Evolutionary conservation across 1,140 invertebrate species (phyloP).

Genomic region (Drosophila dunni): DNA sequence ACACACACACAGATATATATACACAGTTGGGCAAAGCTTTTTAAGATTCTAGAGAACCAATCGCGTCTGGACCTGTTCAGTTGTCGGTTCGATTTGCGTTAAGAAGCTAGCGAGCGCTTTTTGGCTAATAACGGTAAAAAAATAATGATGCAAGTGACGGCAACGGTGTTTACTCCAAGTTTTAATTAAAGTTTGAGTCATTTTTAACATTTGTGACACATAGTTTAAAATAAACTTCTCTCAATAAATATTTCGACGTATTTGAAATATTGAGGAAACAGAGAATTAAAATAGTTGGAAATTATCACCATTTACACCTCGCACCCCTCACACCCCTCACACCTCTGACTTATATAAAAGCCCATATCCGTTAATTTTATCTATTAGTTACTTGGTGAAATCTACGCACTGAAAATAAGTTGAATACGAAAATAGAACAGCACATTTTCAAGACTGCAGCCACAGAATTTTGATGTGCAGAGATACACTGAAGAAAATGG

Average conservation of each 20-base stretch:
- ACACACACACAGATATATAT: no score
- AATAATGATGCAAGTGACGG: no score
- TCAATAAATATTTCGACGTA: no score
- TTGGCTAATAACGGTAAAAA: neutral
- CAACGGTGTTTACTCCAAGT: neutral
- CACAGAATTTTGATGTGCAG: constrained; percentile 2
- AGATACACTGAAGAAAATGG: no score
- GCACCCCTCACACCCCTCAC: no score
- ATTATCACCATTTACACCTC: no score
- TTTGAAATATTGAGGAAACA: no score
- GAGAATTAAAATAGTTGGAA: no score
- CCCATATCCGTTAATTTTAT: no score
- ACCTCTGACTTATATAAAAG: no score
- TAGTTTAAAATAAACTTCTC: no score
- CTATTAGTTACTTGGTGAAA: neutral
- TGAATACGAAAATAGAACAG: constrained; percentile 33
- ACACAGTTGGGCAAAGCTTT: constrained; percentile 1
- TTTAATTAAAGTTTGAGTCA: neutral
- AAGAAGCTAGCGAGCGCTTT: neutral
- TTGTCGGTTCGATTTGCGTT: constrained; percentile 3
- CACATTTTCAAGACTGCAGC: constrained; percentile 26
- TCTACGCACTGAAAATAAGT: constrained; percentile 12
- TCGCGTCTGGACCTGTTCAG: constrained; percentile 10
- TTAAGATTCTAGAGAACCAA: constrained; percentile 4
- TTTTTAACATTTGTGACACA: no score